Evolutionary conservation across 2,113 vertebrate species (phyloP).

Genomic region (Sphyrna mokarran): DNA sequence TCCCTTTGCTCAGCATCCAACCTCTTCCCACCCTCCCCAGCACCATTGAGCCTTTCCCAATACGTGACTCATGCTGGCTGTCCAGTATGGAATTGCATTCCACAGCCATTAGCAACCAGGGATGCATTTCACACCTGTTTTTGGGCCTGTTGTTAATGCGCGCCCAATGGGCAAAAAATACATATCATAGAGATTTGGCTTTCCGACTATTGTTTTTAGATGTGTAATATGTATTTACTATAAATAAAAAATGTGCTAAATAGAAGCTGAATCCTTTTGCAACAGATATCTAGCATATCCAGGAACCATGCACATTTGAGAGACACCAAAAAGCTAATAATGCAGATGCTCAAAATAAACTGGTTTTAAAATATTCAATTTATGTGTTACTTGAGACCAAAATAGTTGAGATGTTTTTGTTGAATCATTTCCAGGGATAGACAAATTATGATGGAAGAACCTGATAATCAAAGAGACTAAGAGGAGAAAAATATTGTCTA

Average conservation of each 20-base stretch:
- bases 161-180: too few species aligned
- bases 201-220: background rate
- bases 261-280: background rate
- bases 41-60: too few species aligned
- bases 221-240: background rate
- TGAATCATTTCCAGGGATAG: background rate
- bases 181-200: too few species aligned
- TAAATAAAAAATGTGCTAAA: background rate
- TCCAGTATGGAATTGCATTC: too few species aligned
- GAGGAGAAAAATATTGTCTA: slow-evolving; percentile 22
- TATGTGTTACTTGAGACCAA: slow-evolving; percentile 7
- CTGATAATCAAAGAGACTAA: slow-evolving; percentile 5
- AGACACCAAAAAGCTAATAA: background rate
- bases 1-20: too few species aligned
- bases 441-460: background rate
- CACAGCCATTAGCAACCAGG: too few species aligned
- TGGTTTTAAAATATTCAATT: background rate
- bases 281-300: background rate
- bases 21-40: too few species aligned
- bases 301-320: background rate
- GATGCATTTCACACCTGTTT: too few species aligned
- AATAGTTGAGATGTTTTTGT: background rate
- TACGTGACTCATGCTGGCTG: too few species aligned
- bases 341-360: slow-evolving; percentile 11
- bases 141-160: background rate